Conservation (phyloP, 2,888 invertebrate genomes). For the Smittia aterrima region DNA sequence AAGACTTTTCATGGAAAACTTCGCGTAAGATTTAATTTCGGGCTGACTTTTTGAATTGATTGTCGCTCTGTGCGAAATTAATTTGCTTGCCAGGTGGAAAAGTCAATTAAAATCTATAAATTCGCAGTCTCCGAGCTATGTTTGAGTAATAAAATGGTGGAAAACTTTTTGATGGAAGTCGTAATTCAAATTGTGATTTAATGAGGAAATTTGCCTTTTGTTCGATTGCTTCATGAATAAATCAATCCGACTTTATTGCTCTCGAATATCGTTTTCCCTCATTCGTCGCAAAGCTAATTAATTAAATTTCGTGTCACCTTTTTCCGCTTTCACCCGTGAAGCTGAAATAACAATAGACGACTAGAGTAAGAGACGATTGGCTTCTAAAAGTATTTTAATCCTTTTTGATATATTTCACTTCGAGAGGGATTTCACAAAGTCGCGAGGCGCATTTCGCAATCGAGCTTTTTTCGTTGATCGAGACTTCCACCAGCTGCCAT, state of each 20-base stretch:
- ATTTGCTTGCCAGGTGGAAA: constrained; percentile 4
- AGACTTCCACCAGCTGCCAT: neutral
- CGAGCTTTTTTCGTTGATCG: neutral
- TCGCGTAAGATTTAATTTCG: no score
- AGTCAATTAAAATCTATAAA: constrained; percentile 18
- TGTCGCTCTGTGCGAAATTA: no score
- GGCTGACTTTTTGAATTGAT: no score
- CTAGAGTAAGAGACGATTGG: neutral
- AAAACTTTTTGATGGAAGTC: neutral
- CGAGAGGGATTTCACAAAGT: neutral
- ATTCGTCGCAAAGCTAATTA: constrained; percentile 19
- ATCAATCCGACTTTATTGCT: neutral
- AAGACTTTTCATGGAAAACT: no score
- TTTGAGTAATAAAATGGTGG: no score
- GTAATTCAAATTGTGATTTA: neutral
- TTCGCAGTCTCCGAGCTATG: neutral
- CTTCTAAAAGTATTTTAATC: neutral
- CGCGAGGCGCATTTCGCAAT: neutral
- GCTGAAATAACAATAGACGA: neutral
- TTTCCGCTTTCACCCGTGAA: neutral
- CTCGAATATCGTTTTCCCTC: neutral
- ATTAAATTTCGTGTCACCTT: constrained; percentile 7
- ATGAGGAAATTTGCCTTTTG: neutral
- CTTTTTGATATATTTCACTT: neutral
- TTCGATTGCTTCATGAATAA: neutral